Base-by-base conservation (phyloP, 1,140 invertebrate genomes). In the Drosophila equinoxialis region DNA sequence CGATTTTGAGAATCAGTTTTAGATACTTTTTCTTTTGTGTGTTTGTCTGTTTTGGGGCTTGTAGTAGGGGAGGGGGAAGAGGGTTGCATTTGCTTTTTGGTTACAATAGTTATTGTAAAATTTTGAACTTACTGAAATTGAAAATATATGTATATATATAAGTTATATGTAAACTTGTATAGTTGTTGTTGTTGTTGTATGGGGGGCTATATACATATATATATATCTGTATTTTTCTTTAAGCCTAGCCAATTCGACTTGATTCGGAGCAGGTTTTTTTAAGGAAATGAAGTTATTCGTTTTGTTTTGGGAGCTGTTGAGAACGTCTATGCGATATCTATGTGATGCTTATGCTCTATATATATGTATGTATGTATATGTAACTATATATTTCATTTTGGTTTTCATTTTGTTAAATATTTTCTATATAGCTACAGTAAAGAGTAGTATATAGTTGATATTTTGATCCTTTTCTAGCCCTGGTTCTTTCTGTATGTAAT, bases 391-490 rank as follows among this genome's bases (percentile, higher is more conserved):
- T 26, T 55, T 14, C 13, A 3, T 30, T 14, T 48, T 30, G 45
- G 6, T 48, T 48, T 48, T 17, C 2, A 17, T 48, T 23, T 51
- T 17, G 41, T 48, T 37, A 39, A 51, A 51, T 51, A 51, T 23
- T 42, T 71, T 74, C 51, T 54, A 65, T 55, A 54, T 65, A 67
- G 65, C 65, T 74, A 67, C 65, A 67, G 63, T 67, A 74, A 63
- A 77, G 61, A 69, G 48, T 81, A 64, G 20, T 54, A 76, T 35
- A 81, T 81, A 64, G 20, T 54, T 72, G 33, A 81, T 45, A 69
- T 73, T 66, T 81, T 77, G 65, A 81, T 81, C 82, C 42, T 70
- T 51, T 75, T 79, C 66, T 71, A 61, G 68, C 70, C 71, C 69
- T 76, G 65, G 54, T 65, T 57, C 73, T 76, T 76, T 76, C 71